Percentiles rank a stretch among this genome's conserved stretches.
Conservation (phyloP, 2,888 invertebrate genomes). For the Cephalotes varians region DNA sequence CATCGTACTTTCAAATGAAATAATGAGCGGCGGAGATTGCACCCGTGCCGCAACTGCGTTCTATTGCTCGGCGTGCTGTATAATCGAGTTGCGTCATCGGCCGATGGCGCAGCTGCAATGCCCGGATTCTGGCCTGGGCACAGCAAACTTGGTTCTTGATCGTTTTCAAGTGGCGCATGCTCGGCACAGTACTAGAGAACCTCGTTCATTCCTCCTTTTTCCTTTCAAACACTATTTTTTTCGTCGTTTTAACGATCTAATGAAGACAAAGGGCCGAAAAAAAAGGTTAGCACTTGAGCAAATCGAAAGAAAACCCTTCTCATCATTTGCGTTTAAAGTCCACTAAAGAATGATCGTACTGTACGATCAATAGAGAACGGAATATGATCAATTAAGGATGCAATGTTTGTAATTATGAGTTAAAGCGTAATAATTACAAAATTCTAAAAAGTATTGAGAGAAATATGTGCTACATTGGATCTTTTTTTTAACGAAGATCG, state of each 20-base stretch:
- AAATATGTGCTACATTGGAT: background rate
- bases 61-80: slow-evolving; percentile 80
- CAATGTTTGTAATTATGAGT: background rate
- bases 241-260: slow-evolving; percentile 21
- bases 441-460: background rate
- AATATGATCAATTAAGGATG: background rate
- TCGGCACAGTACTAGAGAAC: slow-evolving; percentile 19
- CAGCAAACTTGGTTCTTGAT: slow-evolving; percentile 56
- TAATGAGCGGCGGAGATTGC: slow-evolving; percentile 73
- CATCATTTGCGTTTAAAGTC: background rate
- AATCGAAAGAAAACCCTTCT: background rate
- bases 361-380: too few relatives aligned
- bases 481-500: background rate
- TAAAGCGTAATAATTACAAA: background rate
- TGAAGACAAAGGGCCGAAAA: slow-evolving; percentile 15
- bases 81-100: slow-evolving; percentile 80
- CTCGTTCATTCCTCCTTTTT: background rate
- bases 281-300: too few relatives aligned
- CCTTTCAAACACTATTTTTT: slow-evolving; percentile 17
- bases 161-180: slow-evolving; percentile 51
- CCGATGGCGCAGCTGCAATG: slow-evolving; percentile 74
- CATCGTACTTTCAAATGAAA: slow-evolving; percentile 40
- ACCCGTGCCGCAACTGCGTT: slow-evolving; percentile 82
- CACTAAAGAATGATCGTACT: background rate
- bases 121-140: slow-evolving; percentile 65